Conservation (phyloP, 2,888 invertebrate species). For the Formica aserva region DNA sequence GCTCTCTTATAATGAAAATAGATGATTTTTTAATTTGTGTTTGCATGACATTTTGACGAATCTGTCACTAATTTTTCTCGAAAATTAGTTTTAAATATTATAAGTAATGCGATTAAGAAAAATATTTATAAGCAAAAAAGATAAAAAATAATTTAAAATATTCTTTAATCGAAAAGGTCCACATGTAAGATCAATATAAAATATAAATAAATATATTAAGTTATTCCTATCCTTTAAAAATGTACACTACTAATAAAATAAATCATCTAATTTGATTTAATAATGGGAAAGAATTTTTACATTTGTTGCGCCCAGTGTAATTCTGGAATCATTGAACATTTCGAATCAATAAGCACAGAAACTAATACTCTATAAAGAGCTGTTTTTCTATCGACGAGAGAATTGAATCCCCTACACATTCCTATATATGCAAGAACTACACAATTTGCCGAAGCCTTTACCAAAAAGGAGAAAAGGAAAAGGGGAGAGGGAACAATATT, state of each 20-base stretch:
- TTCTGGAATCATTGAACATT: background rate
- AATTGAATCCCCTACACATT: slow-evolving; percentile 10
- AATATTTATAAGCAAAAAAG: background rate
- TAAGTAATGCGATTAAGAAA: background rate
- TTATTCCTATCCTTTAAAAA: background rate
- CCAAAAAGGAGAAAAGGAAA: background rate
- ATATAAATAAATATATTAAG: background rate
- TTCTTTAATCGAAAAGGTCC: background rate
- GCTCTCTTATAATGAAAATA: background rate
- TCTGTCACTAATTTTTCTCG: background rate
- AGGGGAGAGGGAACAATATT: slow-evolving; percentile 6
- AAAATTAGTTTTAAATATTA: background rate
- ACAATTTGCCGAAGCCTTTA: slow-evolving; percentile 20
- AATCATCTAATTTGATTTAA: background rate
- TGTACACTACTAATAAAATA: background rate
- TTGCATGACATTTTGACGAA: background rate
- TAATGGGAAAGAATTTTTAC: background rate
- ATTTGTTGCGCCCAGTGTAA: background rate
- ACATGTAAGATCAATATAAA: background rate
- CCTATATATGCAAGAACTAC: background rate
- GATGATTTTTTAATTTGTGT: background rate
- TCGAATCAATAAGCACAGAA: background rate
- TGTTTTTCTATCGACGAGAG: background rate
- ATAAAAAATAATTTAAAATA: slow-evolving; percentile 2
- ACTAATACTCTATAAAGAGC: background rate